Evolutionary conservation across 2,888 invertebrate genomes (phyloP).

Genomic region (Leptopilina myrica): DNA sequence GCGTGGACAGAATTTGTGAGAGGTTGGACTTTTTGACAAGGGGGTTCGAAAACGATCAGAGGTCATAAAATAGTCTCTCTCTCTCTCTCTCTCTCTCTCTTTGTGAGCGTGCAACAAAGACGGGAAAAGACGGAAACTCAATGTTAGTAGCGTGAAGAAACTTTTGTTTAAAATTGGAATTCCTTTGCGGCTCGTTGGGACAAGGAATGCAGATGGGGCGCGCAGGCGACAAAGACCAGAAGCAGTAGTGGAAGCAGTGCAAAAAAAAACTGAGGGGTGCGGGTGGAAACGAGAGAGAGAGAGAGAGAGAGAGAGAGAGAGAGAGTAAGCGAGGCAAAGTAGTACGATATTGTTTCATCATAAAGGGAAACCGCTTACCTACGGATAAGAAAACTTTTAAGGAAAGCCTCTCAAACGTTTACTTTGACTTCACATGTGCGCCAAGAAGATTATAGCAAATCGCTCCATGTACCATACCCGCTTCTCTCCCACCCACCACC

Average conservation of each 20-base stretch:
- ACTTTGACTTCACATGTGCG: constrained; percentile 36
- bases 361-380: constrained; percentile 60
- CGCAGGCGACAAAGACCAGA: constrained; percentile 64
- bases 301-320: no score
- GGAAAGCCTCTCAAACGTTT: constrained; percentile 45
- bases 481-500: background rate
- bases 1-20: constrained; percentile 61
- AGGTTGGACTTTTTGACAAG: constrained; percentile 45
- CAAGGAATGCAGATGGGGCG: constrained; percentile 72
- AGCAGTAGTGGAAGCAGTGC: constrained; percentile 53
- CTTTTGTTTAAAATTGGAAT: constrained; percentile 74
- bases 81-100: no score
- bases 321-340: constrained; percentile 56
- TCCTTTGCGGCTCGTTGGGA: constrained; percentile 73
- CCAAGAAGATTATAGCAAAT: constrained; percentile 37
- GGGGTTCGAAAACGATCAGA: constrained; percentile 42
- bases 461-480: background rate
- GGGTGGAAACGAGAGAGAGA: constrained; percentile 40
- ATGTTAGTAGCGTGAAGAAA: constrained; percentile 69
- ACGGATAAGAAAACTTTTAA: constrained; percentile 56
- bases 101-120: constrained; percentile 28
- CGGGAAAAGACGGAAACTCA: constrained; percentile 42
- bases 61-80: background rate
- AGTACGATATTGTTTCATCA: constrained; percentile 67
- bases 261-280: no score